Conservation (phyloP, 2,113 vertebrate genomes). For the Microtus montanus region DNA sequence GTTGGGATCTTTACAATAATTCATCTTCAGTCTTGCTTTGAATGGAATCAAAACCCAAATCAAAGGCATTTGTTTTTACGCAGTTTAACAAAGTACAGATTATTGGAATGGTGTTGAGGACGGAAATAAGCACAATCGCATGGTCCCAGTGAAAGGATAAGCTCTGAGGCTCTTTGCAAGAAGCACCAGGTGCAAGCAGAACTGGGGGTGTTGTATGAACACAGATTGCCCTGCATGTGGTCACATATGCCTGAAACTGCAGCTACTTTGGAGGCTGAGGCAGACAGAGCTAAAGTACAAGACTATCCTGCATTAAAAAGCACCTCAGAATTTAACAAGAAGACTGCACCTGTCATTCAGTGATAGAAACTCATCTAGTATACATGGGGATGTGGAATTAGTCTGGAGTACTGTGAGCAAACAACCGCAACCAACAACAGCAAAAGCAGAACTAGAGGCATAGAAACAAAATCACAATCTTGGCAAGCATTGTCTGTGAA, state of each 20-base stretch:
- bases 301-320: no score
- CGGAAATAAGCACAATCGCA: not conserved
- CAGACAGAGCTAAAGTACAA: not conserved
- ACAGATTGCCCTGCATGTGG: no score
- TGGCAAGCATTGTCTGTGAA: not conserved
- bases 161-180: not conserved
- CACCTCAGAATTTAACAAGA: not conserved
- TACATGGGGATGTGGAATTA: no score
- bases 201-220: not conserved
- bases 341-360: not conserved
- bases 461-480: not conserved
- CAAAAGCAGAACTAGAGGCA: not conserved
- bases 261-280: not conserved
- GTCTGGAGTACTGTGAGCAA: not conserved
- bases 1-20: not conserved
- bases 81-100: not conserved
- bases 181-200: no score
- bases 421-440: not conserved
- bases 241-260: not conserved
- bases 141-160: not conserved
- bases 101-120: no score
- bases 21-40: rapidly evolving
- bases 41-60: not conserved
- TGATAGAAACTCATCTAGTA: not conserved
- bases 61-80: not conserved